Conservation (phyloP, 2,888 invertebrate genomes). For the Patella caerulea region DNA sequence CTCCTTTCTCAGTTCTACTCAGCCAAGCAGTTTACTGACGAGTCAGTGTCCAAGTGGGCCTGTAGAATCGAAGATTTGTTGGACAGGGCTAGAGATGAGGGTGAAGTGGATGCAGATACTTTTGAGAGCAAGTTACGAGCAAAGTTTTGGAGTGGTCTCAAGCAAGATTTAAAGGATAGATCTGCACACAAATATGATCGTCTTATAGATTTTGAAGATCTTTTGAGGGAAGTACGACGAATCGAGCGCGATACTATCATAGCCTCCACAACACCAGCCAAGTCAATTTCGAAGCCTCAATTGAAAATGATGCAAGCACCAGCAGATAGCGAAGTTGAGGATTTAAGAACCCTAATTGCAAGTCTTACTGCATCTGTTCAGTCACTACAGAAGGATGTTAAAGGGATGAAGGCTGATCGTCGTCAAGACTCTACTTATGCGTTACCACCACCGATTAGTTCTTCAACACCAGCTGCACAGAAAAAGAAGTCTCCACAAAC, state of each 20-base stretch:
- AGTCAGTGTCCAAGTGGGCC: not conserved
- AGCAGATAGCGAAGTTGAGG: not conserved
- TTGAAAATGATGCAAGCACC: conserved; percentile 3
- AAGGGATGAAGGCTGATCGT: conserved; percentile 1
- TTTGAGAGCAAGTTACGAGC: not conserved
- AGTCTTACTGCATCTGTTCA: not conserved
- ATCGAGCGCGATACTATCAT: not conserved
- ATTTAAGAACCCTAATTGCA: not conserved
- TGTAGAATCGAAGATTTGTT: not conserved
- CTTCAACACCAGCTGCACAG: conserved; percentile 1
- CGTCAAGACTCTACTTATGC: not conserved
- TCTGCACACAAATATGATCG: conserved; percentile 1
- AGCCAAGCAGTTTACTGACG: not conserved
- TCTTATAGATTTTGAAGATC: not conserved
- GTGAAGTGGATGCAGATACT: not conserved
- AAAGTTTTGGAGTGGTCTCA: not conserved
- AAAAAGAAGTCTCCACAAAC: not conserved
- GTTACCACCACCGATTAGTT: conserved; percentile 1
- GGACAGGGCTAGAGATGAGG: not conserved
- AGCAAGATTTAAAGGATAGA: not conserved
- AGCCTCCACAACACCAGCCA: conserved; percentile 1
- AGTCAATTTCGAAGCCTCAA: not conserved
- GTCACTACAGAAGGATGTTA: not conserved
- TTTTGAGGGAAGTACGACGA: not conserved
- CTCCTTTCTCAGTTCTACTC: not conserved